Percentiles rank a stretch among this genome's conserved stretches.
Conservation (phyloP, 2,113 vertebrate genomes). For the Bungarus multicinctus region DNA sequence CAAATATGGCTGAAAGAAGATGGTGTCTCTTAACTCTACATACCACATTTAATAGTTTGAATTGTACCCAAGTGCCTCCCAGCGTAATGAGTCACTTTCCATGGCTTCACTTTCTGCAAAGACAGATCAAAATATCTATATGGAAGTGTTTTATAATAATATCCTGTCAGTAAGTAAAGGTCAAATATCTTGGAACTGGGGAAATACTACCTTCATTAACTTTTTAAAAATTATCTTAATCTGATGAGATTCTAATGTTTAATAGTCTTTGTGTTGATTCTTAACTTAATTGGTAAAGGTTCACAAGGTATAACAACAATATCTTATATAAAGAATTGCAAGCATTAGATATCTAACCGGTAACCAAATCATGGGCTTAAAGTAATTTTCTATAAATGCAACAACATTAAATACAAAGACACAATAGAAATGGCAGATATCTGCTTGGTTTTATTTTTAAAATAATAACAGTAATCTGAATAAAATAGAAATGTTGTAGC, state of each 20-base stretch:
- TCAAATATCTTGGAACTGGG: neutral
- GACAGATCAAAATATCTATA: neutral
- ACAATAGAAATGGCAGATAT: neutral
- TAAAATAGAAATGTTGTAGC: neutral
- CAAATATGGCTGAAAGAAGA: neutral
- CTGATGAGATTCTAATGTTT: neutral
- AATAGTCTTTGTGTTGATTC: neutral
- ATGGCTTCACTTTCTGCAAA: neutral
- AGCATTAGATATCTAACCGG: neutral
- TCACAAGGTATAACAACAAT: neutral
- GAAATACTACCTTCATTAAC: neutral
- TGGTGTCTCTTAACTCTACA: neutral
- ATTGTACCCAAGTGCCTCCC: neutral
- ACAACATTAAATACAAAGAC: too few species aligned
- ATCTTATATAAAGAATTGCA: neutral
- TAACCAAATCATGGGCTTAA: neutral
- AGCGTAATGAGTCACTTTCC: neutral
- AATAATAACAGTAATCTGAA: neutral
- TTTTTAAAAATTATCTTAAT: neutral
- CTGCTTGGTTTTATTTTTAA: neutral
- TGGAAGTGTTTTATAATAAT: neutral
- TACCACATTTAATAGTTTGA: neutral
- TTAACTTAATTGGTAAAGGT: neutral
- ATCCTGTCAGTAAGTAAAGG: neutral
- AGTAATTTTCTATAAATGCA: neutral